Conservation (phyloP, 1,140 invertebrate species). For the Temnothorax nylanderi region DNA sequence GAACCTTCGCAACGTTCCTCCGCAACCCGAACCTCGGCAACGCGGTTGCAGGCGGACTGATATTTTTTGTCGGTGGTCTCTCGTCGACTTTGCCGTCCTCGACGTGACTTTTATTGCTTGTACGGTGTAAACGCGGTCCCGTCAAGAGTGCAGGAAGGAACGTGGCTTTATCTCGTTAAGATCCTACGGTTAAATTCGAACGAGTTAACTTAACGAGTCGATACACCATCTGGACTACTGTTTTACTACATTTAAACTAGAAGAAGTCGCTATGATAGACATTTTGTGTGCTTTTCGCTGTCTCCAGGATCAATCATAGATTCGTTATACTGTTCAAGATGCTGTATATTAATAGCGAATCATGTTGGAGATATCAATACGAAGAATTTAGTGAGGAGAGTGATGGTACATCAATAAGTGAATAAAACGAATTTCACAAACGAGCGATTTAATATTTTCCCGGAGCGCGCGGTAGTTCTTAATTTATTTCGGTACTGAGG, state of each 20-base stretch:
- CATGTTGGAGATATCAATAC: background rate
- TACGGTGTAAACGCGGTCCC: conserved; percentile 75
- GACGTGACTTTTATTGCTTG: conserved; percentile 81
- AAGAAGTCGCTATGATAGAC: background rate
- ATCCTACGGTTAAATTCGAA: conserved; percentile 53
- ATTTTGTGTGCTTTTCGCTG: background rate
- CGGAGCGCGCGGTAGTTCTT: background rate
- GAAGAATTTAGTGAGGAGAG: background rate
- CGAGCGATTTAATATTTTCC: conserved; percentile 22
- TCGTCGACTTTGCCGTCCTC: conserved; percentile 62
- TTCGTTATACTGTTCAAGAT: background rate
- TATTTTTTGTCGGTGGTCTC: conserved; percentile 73
- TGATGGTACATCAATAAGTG: background rate
- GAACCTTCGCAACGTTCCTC: conserved; percentile 20
- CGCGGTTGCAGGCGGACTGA: conserved; percentile 44
- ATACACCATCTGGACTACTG: conserved; percentile 52
- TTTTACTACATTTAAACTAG: background rate
- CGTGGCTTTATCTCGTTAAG: conserved; percentile 71
- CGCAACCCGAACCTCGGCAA: conserved; percentile 24
- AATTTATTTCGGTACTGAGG: conserved; percentile 38
- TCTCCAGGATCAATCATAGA: background rate
- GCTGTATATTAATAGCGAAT: too few relatives aligned
- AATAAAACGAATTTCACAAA: background rate
- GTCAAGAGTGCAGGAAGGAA: conserved; percentile 43
- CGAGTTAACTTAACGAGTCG: conserved; percentile 58